These are phyloP conservation scores for Falco concolor DNA, from an alignment of 2,797 vertebrate species.

Conservation along the genomic window DNA sequence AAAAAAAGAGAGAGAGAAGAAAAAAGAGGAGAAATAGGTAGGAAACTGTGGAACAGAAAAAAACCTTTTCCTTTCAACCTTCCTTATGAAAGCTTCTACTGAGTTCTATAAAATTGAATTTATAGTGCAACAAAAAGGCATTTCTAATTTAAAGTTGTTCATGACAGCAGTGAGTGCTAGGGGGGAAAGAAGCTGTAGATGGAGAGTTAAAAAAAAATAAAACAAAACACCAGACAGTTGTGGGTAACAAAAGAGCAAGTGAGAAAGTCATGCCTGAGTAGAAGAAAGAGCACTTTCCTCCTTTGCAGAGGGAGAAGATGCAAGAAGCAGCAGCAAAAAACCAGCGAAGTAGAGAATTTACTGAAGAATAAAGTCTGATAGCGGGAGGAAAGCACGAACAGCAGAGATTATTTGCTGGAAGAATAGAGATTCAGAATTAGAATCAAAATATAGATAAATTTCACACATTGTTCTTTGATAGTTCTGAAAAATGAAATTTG, in stretches of 20 bases:
- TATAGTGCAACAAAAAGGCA: neutral
- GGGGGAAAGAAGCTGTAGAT: neutral
- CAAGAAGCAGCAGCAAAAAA: neutral
- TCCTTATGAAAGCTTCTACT: neutral
- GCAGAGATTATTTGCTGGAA: neutral
- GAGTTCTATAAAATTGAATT: neutral
- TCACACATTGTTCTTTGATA: neutral
- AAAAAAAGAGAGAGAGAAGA: too few relatives aligned
- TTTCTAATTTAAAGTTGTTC: neutral
- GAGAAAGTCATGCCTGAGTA: neutral
- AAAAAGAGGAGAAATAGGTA: neutral
- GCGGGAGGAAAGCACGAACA: neutral
- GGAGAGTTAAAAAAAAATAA: neutral
- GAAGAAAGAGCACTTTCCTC: neutral
- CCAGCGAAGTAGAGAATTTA: neutral
- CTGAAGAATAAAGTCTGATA: neutral
- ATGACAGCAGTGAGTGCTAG: neutral
- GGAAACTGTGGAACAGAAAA: neutral
- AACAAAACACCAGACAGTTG: neutral
- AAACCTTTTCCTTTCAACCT: neutral
- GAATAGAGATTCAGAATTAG: neutral
- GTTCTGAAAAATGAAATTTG: neutral
- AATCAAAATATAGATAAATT: neutral
- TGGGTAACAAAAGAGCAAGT: neutral
- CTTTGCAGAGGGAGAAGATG: neutral